These are phyloP conservation scores for Apis cerana DNA, from an alignment of 1,140 invertebrate genomes.

Conservation along the genomic window DNA sequence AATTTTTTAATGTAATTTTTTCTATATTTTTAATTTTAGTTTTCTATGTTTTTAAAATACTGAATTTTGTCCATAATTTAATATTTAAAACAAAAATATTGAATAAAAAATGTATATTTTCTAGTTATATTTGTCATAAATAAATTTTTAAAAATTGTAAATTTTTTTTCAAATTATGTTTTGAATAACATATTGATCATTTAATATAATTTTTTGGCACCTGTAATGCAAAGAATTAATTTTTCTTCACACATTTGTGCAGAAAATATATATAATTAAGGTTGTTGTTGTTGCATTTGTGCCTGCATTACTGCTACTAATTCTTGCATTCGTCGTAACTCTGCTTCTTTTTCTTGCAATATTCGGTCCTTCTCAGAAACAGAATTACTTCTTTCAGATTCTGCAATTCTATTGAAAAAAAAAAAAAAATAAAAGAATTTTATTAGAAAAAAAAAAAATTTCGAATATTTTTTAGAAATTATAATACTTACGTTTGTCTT, in stretches of 20 bases:
- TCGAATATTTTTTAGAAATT: not conserved
- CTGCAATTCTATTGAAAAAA: constrained; percentile 65
- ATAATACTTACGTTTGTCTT: constrained; percentile 85
- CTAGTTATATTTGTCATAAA: constrained; percentile 33
- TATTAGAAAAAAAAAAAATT: constrained; percentile 7
- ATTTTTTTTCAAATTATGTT: constrained; percentile 12
- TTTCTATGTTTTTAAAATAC: constrained; percentile 10
- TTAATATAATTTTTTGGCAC: constrained; percentile 71
- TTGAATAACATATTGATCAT: constrained; percentile 34
- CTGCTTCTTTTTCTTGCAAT: constrained; percentile 94
- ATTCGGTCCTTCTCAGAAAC: constrained; percentile 90
- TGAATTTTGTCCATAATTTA: constrained; percentile 3
- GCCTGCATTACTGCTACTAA: constrained; percentile 97
- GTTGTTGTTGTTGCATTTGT: constrained; percentile 89
- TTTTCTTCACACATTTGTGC: constrained; percentile 39
- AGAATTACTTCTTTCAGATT: constrained; percentile 77
- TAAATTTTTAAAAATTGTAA: constrained; percentile 37
- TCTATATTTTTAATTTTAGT: not conserved
- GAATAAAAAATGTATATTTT: constrained; percentile 34
- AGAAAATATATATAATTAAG: constrained; percentile 66
- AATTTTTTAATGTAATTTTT: not conserved
- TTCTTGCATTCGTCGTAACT: constrained; percentile 96
- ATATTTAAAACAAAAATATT: constrained; percentile 20
- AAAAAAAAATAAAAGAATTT: not conserved
- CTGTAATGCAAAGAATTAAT: constrained; percentile 65